These are phyloP conservation scores for Hermetia illucens DNA, from an alignment of 1,140 invertebrate genomes.

Conservation along the genomic window DNA sequence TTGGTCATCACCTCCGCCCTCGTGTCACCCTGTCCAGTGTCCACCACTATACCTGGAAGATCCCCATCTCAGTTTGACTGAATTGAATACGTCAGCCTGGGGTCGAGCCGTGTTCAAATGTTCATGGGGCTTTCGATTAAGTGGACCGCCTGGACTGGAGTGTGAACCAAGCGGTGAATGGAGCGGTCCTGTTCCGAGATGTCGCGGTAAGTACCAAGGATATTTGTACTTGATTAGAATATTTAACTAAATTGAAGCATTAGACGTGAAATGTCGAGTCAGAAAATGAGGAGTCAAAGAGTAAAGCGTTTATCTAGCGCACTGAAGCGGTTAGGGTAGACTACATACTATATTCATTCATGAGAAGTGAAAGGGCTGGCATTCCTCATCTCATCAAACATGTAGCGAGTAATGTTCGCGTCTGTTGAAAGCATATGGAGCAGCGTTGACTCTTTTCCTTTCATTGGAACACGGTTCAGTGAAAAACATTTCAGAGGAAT, in stretches of 20 bases:
- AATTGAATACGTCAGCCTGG: constrained; percentile 39
- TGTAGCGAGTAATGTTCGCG: too few species aligned
- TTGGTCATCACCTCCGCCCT: constrained; percentile 59
- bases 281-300: too few species aligned
- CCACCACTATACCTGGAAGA: constrained; percentile 42
- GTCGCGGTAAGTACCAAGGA: constrained; percentile 44
- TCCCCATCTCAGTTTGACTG: constrained; percentile 36
- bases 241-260: neutral
- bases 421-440: too few species aligned
- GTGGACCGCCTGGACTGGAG: constrained; percentile 54
- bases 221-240: neutral
- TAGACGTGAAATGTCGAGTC: too few species aligned
- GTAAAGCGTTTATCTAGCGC: too few species aligned
- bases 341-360: too few species aligned
- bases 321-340: too few species aligned
- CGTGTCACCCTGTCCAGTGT: constrained; percentile 58
- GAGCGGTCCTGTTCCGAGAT: constrained; percentile 59
- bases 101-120: constrained; percentile 65
- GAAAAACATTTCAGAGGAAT: too few species aligned
- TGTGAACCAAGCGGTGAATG: constrained; percentile 63
- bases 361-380: too few species aligned
- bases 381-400: too few species aligned
- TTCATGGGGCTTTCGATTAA: constrained; percentile 62
- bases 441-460: too few species aligned
- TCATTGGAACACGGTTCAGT: too few species aligned